Base-by-base conservation (phyloP, 2,797 vertebrate genomes). In the Emydoidea blandingii region DNA sequence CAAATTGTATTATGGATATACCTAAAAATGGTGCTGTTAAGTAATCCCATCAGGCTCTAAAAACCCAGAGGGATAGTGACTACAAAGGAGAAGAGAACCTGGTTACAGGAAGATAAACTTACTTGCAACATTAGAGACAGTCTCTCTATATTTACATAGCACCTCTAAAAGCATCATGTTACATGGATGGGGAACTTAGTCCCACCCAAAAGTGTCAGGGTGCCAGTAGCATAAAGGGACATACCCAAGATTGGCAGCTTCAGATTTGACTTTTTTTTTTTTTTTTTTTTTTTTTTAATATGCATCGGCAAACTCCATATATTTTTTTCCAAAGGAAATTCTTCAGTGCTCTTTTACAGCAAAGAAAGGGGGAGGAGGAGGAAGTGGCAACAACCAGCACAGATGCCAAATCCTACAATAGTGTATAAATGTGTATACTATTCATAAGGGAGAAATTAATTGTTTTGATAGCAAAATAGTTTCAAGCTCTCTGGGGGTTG, bases 391-490 rank as follows among this genome's bases (percentile, higher is more conserved):
- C 53, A 83, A 59, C 85, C 44, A 31, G 74, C 44, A 78, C 74
- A 93, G 90, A 94, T 86, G 87, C 59, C 52, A 78, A 0, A 0
- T 95, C 91, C 87, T 92, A 94, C 81, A 94, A 89, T 9, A 94
- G 53, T 15, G 8, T 86, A 76, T 93, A 93, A 94, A 87, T 5
- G 25, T 96, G 95, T 95, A n/a, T n/a, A n/a, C n/a, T n/a, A 91
- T 93, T 91, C 92, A 85, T 84, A 56, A 79, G 74, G 68, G 76
- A 96, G 44, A 97, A 95, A 95, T 76, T 1, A 96, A 91, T 86
- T 95, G 84, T 95, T 97, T 97, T 96, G 74, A 82, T 92, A 93
- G 81, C 57, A 85, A 96, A 94, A 95, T 86, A n/a, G 93, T 90
- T 95, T 95, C 90, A 80, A 91, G 88, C 86, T 92, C 93, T 88